Conservation (phyloP, 2,797 vertebrate species). For the Fundulus diaphanus region DNA sequence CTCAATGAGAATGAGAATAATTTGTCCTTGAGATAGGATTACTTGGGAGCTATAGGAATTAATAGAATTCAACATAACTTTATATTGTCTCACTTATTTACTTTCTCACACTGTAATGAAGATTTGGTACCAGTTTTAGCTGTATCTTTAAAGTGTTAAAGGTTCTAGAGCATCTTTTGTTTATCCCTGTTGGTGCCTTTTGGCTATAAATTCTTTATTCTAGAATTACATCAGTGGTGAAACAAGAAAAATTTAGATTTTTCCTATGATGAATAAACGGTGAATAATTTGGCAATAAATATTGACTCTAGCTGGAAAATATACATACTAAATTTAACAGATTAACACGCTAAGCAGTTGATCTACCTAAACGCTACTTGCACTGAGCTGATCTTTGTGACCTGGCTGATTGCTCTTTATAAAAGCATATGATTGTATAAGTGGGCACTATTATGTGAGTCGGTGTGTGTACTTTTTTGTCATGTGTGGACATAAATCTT, state of each 20-base stretch:
- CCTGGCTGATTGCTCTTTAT: constrained; percentile 7
- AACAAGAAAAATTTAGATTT: not conserved
- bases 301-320: not conserved
- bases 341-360: not conserved
- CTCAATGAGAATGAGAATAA: too few species aligned
- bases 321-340: not conserved
- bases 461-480: not conserved
- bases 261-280: too few species aligned
- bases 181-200: not conserved
- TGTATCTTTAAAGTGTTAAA: not conserved
- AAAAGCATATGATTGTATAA: not conserved
- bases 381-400: constrained; percentile 6
- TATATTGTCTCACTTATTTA: too few species aligned
- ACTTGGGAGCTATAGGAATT: too few species aligned
- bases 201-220: not conserved
- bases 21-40: too few species aligned
- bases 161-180: not conserved
- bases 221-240: not conserved
- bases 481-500: not conserved
- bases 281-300: not conserved
- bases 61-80: too few species aligned
- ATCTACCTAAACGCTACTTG: constrained; percentile 2
- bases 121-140: not conserved
- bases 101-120: not conserved
- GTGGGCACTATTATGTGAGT: not conserved